Base-by-base conservation (phyloP, 2,888 invertebrate species). In the Gymnoscelis rufifasciata region DNA sequence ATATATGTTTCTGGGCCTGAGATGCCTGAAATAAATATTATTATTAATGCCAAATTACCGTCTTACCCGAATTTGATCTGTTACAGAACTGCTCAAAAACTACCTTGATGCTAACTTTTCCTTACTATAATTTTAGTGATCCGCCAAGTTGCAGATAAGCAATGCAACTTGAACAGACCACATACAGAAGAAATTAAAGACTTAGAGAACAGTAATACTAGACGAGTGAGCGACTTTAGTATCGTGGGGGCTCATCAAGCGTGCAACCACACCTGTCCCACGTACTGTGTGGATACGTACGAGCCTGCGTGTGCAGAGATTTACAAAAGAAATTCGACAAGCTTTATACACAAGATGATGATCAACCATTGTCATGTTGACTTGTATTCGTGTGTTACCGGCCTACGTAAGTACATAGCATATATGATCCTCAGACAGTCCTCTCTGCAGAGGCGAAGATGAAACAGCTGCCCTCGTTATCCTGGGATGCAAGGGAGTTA, bases 331-430 rank as follows among this genome's bases (percentile, higher is more conserved):
- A 51, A 56, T 11, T 65, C 57, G 62, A 24, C 38, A 3, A 31
- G 36, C 0, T 70, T 46, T 27, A 56, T 26, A 0, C 59, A 48
- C 29, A 64, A 68, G 19, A 60, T 75, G 0, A 83, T 86, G 78
- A 63, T 87, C 38, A 87, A 87, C 51, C 86, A 87, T 47, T 87
- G 86, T 46, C 86, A 87, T 51, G 71, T 84, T n/a, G 86, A 87
- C 40, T 51, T 86, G 60, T 72, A 69, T 29, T 87, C 86, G 1
- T 87, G 86, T 54, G 67, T 74, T 7, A 42, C 71, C 26, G 81
- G 78, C 24, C 59, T 74, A 15, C 83, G 86, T 87, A 41, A 41
- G 46, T 46, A 30, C 15, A 10, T 5, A 15, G 14, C 6, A 6
- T n/a, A n/a, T n/a, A n/a, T n/a, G n/a, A n/a, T n/a, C n/a, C n/a